Percentiles rank a stretch among this genome's conserved stretches.
phyloP scores from a whole-genome alignment of 2,113 vertebrate genomes.

The Centrocercus urophasianus region DNA sequence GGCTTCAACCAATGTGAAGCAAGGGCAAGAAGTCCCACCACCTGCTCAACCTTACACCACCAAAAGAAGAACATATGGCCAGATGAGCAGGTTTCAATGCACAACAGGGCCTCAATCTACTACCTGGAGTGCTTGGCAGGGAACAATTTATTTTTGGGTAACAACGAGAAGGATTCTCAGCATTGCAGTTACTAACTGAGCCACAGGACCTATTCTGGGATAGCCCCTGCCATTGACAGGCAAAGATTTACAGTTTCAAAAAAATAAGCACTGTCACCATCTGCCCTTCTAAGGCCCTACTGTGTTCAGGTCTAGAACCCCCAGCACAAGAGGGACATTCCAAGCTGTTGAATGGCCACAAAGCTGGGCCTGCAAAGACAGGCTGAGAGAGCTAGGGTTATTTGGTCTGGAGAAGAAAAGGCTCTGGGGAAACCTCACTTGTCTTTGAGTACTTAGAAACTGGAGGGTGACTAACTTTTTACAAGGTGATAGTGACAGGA shows the following conservation, averaged over 20 bases:
- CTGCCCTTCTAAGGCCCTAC: no score
- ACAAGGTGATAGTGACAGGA: no score
- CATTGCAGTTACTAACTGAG: background rate
- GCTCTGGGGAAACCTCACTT: no score
- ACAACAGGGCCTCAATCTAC: background rate
- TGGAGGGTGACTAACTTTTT: no score
- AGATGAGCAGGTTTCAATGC: background rate
- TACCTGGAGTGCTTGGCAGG: background rate
- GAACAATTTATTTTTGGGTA: background rate
- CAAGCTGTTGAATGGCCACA: no score
- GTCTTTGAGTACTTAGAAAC: no score
- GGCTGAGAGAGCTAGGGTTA: no score
- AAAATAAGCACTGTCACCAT: background rate
- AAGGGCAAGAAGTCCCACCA: background rate
- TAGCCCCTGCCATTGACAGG: background rate
- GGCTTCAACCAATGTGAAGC: background rate
- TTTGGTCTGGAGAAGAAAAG: no score
- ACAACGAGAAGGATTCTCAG: background rate
- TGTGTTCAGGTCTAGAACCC: no score
- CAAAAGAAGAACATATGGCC: background rate
- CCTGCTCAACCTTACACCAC: background rate
- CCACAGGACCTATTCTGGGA: fast-evolving
- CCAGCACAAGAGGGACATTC: no score
- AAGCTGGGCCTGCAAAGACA: no score
- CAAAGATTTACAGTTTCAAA: background rate